Base-by-base conservation (phyloP, 2,888 invertebrate species). In the Dermolepida albohirtum region DNA sequence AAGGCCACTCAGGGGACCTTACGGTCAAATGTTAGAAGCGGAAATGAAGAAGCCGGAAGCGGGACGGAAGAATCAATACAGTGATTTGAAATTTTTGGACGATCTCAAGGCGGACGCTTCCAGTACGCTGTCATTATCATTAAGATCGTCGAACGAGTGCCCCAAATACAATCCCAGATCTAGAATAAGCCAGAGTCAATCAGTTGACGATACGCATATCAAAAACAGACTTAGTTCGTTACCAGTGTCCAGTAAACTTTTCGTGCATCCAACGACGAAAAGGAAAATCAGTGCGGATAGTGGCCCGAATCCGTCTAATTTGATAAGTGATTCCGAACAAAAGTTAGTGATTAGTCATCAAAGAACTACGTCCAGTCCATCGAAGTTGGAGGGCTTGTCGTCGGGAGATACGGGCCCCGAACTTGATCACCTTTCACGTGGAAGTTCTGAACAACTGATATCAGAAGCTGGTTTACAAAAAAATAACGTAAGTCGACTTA, bases 1-100 rank as follows among this genome's bases (percentile, higher is more conserved):
- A 78, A 85, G 92, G 17, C 92, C 92, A 0, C 82, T 92, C 6
- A 86, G 92, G 12, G 92, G 92, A 0, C 92, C 92, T 0, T 92
- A 92, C 75, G 92, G 92, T 0, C 92, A 92, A 80, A 92, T 92
- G 92, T 82, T 92, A 27, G 92, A 92, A 78, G 92, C 92, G 0
- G 92, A 92, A 83, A 92, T 92, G 90, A 91, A 91, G 70, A 91
- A 91, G 77, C 90, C 90, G 0, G 88, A 87, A 73, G 76, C 81
- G 7, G 79, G 82, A 34, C 83, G 84, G 70, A 87, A 87, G 75
- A 80, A 84, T 74, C 84, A 86, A 70, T 85, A 87, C 69, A 86
- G 85, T 69, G 88, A 89, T 50, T 82, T 89, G 52, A 85, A 86
- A 73, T 87, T 87, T 75, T 77, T 87, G 22, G 85, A 86, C 64